A percentile compares a stretch with the other conserved stretches of the same genome.
These are phyloP conservation scores for Pseudorhiza aurosa DNA, from an alignment of 30 jellyfish, hydroid and myxozoan genomes.

Conservation along the genomic window DNA sequence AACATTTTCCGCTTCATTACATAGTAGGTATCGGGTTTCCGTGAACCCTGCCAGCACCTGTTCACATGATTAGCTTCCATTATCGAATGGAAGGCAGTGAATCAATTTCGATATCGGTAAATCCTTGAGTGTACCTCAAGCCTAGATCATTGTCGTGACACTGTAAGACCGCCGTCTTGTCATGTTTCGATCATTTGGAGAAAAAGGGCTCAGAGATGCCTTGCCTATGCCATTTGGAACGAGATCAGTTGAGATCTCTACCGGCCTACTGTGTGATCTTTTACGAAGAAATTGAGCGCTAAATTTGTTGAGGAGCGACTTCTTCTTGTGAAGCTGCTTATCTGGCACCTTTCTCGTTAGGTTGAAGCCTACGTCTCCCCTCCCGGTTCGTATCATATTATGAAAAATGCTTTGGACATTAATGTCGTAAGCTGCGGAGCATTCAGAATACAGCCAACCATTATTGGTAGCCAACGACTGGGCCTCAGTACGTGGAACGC, in stretches of 20 bases:
- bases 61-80: no score
- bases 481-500: conserved; percentile 55
- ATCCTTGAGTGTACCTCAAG: no score
- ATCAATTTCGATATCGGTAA: no score
- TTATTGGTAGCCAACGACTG: conserved; percentile 40
- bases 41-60: no score
- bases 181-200: not conserved
- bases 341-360: conserved; percentile 4
- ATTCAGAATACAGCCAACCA: conserved; percentile 71
- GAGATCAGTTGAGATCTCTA: conserved; percentile 13
- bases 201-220: not conserved
- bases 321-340: conserved; percentile 18
- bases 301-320: conserved; percentile 35
- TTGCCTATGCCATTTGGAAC: not conserved
- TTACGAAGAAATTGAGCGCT: conserved; percentile 43
- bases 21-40: no score
- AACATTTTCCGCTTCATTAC: no score
- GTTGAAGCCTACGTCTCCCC: conserved; percentile 12
- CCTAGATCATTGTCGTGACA: conserved; percentile 38
- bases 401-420: conserved; percentile 60
- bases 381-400: conserved; percentile 23
- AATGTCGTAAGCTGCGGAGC: conserved; percentile 65
- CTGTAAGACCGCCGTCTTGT: conserved; percentile 52
- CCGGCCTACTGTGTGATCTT: conserved; percentile 35
- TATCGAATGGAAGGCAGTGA: no score